phyloP scores from a whole-genome alignment of 1,140 invertebrate genomes.

The Calliopsis andreniformis region DNA sequence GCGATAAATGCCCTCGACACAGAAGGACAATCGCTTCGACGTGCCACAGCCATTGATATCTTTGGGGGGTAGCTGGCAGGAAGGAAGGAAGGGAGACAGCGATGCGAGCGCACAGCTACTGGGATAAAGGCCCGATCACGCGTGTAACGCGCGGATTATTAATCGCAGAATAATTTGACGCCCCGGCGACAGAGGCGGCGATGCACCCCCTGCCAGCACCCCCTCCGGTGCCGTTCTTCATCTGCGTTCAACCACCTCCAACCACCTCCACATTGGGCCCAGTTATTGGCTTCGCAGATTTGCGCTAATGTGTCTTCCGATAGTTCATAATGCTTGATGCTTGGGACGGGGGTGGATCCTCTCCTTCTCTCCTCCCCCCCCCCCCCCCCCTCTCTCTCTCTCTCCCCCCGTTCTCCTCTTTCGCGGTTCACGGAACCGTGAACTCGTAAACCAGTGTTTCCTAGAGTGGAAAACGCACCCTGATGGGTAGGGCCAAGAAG shows the following conservation, averaged over 20 bases:
- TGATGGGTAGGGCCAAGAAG: neutral
- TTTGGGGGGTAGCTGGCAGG: conserved; percentile 55
- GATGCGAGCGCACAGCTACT: conserved; percentile 31
- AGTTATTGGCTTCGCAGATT: conserved; percentile 79
- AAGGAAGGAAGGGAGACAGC: conserved; percentile 62
- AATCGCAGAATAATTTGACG: conserved; percentile 80
- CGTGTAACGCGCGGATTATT: conserved; percentile 80
- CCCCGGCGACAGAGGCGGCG: conserved; percentile 60
- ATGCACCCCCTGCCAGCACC: conserved; percentile 42
- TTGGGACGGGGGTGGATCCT: conserved; percentile 29
- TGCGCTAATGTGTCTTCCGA: conserved; percentile 79
- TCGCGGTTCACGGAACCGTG: conserved; percentile 67
- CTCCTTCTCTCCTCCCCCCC: too few species aligned
- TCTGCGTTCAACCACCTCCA: conserved; percentile 51
- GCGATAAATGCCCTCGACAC: conserved; percentile 65
- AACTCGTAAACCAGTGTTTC: conserved; percentile 69
- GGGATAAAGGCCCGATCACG: conserved; percentile 78
- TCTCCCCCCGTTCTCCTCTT: neutral
- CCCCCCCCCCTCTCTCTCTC: neutral
- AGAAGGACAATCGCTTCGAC: conserved; percentile 62
- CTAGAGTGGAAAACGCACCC: conserved; percentile 6
- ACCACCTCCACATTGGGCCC: conserved; percentile 56
- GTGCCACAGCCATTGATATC: conserved; percentile 63
- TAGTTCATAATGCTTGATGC: conserved; percentile 75
- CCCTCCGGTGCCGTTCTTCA: conserved; percentile 49